Evolutionary conservation across 1,140 invertebrate species (phyloP).

Genomic region (Bombyx mandarina): DNA sequence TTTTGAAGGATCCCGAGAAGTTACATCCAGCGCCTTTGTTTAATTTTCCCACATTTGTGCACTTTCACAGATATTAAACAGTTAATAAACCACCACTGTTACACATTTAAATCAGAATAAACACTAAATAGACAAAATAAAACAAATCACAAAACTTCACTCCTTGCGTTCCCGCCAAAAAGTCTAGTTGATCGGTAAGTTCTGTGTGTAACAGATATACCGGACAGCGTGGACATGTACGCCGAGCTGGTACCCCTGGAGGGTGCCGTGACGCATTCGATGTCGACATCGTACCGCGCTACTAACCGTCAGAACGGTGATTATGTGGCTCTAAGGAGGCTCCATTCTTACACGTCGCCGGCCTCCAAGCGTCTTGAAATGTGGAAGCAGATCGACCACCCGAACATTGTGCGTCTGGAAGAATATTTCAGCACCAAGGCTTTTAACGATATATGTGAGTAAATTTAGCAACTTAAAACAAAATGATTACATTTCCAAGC

Average conservation of each 20-base stretch:
- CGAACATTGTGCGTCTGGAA: constrained; percentile 91
- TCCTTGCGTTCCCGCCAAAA: no score
- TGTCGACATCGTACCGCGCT: constrained; percentile 83
- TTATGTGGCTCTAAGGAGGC: constrained; percentile 87
- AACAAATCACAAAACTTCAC: no score
- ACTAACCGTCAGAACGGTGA: constrained; percentile 90
- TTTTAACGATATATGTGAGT: constrained; percentile 95
- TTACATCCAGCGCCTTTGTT: no score
- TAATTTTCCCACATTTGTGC: no score
- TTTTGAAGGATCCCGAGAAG: no score
- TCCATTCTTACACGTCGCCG: constrained; percentile 87
- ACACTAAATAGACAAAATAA: no score
- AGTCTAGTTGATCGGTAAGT: background rate
- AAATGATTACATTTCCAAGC: background rate
- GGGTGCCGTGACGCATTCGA: constrained; percentile 54
- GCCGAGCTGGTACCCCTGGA: constrained; percentile 91
- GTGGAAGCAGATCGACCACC: constrained; percentile 95
- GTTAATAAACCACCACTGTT: no score
- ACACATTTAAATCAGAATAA: no score
- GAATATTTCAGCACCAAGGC: constrained; percentile 96
- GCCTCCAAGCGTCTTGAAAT: constrained; percentile 90
- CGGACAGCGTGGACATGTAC: constrained; percentile 90
- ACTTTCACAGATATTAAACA: no score
- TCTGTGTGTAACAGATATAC: constrained; percentile 75
- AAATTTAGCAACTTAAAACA: background rate